Evolutionary conservation across 2,113 vertebrate genomes (phyloP).

Genomic region (Bos indicus): DNA sequence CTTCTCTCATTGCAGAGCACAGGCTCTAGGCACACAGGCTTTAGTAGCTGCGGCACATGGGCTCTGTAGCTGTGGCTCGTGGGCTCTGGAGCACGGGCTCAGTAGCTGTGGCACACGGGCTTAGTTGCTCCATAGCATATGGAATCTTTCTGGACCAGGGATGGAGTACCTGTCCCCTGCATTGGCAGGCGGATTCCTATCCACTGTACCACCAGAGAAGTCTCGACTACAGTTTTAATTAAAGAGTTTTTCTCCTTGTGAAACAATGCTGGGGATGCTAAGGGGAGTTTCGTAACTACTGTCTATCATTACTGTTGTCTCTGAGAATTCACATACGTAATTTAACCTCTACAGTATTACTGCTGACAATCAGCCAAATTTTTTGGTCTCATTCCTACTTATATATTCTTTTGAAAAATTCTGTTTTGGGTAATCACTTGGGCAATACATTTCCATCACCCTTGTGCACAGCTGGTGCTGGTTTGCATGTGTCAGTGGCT

Average conservation of each 20-base stretch:
- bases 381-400: neutral
- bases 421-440: neutral
- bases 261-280: neutral
- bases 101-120: neutral
- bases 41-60: neutral
- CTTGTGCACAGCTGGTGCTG: neutral
- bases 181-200: neutral
- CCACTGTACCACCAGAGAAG: neutral
- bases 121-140: neutral
- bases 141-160: neutral
- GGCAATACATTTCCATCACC: neutral
- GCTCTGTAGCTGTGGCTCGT: neutral
- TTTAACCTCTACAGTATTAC: neutral
- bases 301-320: neutral
- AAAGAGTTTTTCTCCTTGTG: neutral
- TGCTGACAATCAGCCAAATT: neutral
- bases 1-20: neutral
- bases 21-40: neutral
- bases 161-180: neutral
- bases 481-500: neutral
- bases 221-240: neutral
- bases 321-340: neutral
- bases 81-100: neutral
- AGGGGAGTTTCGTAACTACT: neutral
- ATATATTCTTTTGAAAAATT: neutral